Conservation (phyloP, 2,797 vertebrate genomes). For the Chrosomus eos region DNA sequence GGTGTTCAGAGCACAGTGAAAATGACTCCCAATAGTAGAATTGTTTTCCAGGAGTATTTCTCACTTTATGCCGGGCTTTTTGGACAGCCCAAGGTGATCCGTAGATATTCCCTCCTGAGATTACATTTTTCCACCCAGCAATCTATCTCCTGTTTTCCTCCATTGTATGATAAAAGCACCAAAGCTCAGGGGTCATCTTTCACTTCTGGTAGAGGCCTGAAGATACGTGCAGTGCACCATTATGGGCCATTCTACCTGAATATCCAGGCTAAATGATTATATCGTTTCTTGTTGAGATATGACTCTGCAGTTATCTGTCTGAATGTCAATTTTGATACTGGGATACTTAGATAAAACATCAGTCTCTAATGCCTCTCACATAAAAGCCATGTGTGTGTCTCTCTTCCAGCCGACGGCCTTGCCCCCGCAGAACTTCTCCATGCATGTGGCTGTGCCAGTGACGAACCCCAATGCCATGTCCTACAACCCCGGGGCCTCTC, state of each 20-base stretch:
- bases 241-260: slow-evolving; percentile 1
- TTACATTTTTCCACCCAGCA: slow-evolving; percentile 57
- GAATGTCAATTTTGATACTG: slow-evolving; percentile 34
- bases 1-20: slow-evolving; percentile 38
- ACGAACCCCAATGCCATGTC: slow-evolving; percentile 91
- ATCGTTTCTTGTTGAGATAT: slow-evolving; percentile 11
- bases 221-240: slow-evolving; percentile 43
- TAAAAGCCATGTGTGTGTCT: slow-evolving; percentile 44
- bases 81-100: slow-evolving; percentile 63
- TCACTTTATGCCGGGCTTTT: slow-evolving; percentile 49
- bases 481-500: slow-evolving; percentile 90
- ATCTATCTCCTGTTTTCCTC: slow-evolving; percentile 59
- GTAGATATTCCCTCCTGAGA: slow-evolving; percentile 55
- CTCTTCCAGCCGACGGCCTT: slow-evolving; percentile 86
- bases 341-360: slow-evolving; percentile 19
- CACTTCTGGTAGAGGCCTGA: slow-evolving; percentile 53
- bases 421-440: slow-evolving; percentile 97
- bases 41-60: slow-evolving; percentile 54
- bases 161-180: slow-evolving; percentile 61
- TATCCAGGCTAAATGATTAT: slow-evolving; percentile 28
- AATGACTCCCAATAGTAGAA: slow-evolving; percentile 41
- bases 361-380: slow-evolving; percentile 11
- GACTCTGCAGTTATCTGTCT: slow-evolving; percentile 22
- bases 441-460: slow-evolving; percentile 98
- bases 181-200: slow-evolving; percentile 59